Evolutionary conservation across 1,140 invertebrate genomes (phyloP), one percentile per base, ranked within the genome.

Genomic region (Orchestia grillus): DNA sequence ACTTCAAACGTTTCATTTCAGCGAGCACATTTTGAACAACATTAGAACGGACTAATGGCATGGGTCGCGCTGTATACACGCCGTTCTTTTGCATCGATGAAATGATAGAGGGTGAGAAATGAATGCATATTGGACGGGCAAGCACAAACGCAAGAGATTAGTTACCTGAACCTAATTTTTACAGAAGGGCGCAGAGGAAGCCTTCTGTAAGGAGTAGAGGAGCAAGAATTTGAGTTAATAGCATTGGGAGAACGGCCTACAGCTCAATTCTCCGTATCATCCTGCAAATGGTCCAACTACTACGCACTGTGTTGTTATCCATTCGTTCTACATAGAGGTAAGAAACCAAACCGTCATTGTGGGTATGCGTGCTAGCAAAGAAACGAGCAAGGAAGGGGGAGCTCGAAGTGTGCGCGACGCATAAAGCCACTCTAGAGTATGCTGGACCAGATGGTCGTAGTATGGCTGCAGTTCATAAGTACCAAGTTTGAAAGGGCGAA

Each of bases 81-180:
- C 36, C 62, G 62, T 3, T 77, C 28, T 19, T 28, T 77, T 77
- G 62, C 62, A 77, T 77, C 11, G 62, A 77, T 15, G 11, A 77
- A 77, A 77, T 77, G 62, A 77, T 19, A 53, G 36, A 77, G 62
- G 62, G 41, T 36, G 88, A 11, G 44, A 44, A 91, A 44, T 15
- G 6, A 4, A 91, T 91, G 88, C 88, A 91, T 19, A 91, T 42
- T 42, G 41, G 44, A 11, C 15, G 4, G 44, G 92, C 92, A 47
- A 44, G 44, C 92, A 94, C 92, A n/a, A 94, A 94, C 41, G 62
- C 95, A 91, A 8, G 91, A 90, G 41, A 40, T 47, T 57, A 92
- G 62, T 97, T 97, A 97, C 96, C 96, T 97, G 96, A 97, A 97
- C 96, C 96, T 97, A 96, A 97, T 97, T 95, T 96, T 96, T 96